Conservation (phyloP, 2,888 invertebrate species). For the Parnassius apollo region DNA sequence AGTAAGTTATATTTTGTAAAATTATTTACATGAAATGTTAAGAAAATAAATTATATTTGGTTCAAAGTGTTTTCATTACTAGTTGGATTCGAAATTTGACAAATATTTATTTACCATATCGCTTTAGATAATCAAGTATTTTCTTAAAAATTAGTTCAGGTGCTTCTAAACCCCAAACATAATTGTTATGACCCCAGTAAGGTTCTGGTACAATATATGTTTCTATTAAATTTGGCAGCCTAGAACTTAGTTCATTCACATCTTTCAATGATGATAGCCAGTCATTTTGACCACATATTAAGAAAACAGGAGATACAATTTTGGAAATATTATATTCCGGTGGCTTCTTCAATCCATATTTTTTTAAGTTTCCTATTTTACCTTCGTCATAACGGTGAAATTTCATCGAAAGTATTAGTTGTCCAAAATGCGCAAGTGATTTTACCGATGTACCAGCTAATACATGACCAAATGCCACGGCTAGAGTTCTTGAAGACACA, state of each 20-base stretch:
- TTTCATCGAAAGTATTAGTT: slow-evolving; percentile 57
- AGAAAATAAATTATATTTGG: slow-evolving; percentile 14
- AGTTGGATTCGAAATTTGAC: background rate
- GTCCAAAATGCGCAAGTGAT: slow-evolving; percentile 75
- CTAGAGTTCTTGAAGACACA: slow-evolving; percentile 75
- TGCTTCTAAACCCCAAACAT: slow-evolving; percentile 56
- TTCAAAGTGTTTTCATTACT: background rate
- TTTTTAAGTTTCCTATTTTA: slow-evolving; percentile 47
- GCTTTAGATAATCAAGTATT: slow-evolving; percentile 51
- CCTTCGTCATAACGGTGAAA: slow-evolving; percentile 68
- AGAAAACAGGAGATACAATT: slow-evolving; percentile 56
- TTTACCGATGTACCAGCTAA: slow-evolving; percentile 78
- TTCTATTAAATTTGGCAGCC: slow-evolving; percentile 80
- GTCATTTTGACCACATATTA: slow-evolving; percentile 79
- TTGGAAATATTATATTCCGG: slow-evolving; percentile 60
- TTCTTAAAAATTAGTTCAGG: slow-evolving; percentile 51
- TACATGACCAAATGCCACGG: slow-evolving; percentile 75
- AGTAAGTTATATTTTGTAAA: too few species aligned
- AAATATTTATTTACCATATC: slow-evolving; percentile 31
- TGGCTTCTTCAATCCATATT: slow-evolving; percentile 55
- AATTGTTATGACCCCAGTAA: slow-evolving; percentile 69
- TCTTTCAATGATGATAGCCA: slow-evolving; percentile 82
- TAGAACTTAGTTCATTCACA: slow-evolving; percentile 70
- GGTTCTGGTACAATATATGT: slow-evolving; percentile 80
- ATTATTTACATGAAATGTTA: too few species aligned